phyloP scores from a whole-genome alignment of 2,888 invertebrate genomes.

The Axea sp. region DNA sequence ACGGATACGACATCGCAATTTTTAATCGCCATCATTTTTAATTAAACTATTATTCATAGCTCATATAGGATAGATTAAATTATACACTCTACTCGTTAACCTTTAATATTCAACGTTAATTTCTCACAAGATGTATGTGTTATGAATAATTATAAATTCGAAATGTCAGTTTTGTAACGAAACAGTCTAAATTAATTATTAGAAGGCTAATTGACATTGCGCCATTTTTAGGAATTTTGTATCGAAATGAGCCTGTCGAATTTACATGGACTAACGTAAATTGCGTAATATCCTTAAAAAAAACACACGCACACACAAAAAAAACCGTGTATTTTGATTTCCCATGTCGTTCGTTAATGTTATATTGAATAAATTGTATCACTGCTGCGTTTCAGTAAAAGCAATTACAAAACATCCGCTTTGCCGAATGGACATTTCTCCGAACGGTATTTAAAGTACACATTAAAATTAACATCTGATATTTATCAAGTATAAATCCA shows the following conservation, averaged over 20 bases:
- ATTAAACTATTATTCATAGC: constrained; percentile 11
- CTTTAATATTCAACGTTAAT: constrained; percentile 38
- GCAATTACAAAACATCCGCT: no score
- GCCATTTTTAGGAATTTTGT: no score
- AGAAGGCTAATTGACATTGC: constrained; percentile 5
- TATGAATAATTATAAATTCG: constrained; percentile 37
- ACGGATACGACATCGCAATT: background rate
- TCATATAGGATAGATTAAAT: constrained; percentile 16
- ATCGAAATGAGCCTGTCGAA: no score
- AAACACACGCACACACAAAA: no score
- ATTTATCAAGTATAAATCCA: constrained; percentile 14
- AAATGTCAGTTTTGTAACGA: constrained; percentile 32
- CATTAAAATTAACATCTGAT: background rate
- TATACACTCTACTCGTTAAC: constrained; percentile 33
- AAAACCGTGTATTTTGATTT: no score
- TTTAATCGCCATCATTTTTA: constrained; percentile 7
- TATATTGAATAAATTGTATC: no score
- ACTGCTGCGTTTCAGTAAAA: no score
- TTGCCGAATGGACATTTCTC: no score
- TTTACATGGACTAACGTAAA: no score
- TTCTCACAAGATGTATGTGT: constrained; percentile 11
- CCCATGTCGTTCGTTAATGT: no score
- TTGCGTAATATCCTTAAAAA: no score
- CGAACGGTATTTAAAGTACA: no score
- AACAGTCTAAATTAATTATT: constrained; percentile 28